Evolutionary conservation across 2,797 vertebrate genomes (phyloP).

Genomic region (Pangasius krempfi): DNA sequence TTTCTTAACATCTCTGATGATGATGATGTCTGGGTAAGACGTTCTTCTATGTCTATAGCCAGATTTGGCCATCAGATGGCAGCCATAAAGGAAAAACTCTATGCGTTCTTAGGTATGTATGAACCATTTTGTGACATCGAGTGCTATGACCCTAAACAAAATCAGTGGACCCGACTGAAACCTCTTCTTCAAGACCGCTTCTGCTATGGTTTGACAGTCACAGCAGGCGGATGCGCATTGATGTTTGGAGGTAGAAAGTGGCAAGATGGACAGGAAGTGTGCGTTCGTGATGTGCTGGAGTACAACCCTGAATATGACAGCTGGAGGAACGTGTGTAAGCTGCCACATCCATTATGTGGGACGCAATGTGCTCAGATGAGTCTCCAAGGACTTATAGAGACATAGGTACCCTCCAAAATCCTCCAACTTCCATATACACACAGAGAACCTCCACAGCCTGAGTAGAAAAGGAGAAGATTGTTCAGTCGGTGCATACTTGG

Average conservation of each 20-base stretch:
- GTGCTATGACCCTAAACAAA: conserved; percentile 76
- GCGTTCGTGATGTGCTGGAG: conserved; percentile 84
- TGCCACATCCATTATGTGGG: conserved; percentile 85
- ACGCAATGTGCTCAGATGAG: conserved; percentile 85
- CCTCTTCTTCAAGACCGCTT: conserved; percentile 85
- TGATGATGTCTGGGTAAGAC: conserved; percentile 76
- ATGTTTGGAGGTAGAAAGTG: conserved; percentile 91
- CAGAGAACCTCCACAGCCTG: conserved; percentile 25
- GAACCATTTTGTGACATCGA: conserved; percentile 96
- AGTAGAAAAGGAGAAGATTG: not conserved
- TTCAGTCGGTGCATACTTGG: conserved; percentile 23
- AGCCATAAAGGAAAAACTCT: conserved; percentile 79
- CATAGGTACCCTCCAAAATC: conserved; percentile 27
- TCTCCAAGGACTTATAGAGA: conserved; percentile 69
- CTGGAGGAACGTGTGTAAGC: conserved; percentile 88
- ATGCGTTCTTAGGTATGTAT: conserved; percentile 88
- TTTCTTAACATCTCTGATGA: conserved; percentile 69
- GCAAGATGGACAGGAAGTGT: conserved; percentile 84
- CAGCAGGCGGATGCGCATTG: conserved; percentile 78
- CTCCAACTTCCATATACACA: conserved; percentile 24
- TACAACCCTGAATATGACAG: conserved; percentile 86
- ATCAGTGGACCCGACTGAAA: conserved; percentile 88
- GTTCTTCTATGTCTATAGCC: conserved; percentile 87
- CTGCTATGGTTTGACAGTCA: conserved; percentile 84
- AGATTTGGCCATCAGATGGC: conserved; percentile 91